Percentiles rank a stretch among this genome's conserved stretches.
phyloP scores from a whole-genome alignment of 2,797 vertebrate species.

The Tenualosa ilisha region DNA sequence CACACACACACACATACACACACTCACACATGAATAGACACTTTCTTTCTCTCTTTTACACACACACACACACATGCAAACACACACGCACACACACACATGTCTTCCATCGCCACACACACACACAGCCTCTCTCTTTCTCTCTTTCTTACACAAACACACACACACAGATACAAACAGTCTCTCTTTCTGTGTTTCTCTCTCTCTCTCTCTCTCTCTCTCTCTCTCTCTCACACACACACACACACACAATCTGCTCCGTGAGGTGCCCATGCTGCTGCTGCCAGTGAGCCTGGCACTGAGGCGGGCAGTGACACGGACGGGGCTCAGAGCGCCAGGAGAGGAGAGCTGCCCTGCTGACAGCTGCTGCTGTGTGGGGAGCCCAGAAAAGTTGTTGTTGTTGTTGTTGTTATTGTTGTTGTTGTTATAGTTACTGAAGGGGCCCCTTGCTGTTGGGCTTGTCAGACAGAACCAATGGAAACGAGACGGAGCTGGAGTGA shows the following conservation, averaged over 20 bases:
- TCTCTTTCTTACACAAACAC: too few species aligned
- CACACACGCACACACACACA: too few species aligned
- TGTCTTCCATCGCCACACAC: too few species aligned
- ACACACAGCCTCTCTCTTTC: too few species aligned
- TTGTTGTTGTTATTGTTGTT: background rate
- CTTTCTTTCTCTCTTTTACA: too few species aligned
- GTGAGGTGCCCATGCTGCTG: too few species aligned
- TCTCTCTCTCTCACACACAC: background rate
- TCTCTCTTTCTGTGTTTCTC: too few species aligned
- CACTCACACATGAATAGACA: too few species aligned
- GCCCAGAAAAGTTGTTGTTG: background rate
- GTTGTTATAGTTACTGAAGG: background rate
- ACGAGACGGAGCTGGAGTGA: background rate
- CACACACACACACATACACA: too few species aligned
- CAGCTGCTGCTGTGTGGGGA: background rate
- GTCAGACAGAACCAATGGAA: background rate
- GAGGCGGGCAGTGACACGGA: background rate
- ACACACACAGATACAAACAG: too few species aligned
- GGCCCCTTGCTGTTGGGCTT: background rate
- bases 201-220: background rate
- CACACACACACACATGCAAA: too few species aligned
- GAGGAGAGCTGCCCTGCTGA: background rate
- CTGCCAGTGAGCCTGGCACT: background rate
- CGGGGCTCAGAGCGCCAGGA: background rate
- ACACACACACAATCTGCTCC: too few species aligned